These are phyloP conservation scores for Magallana angulata DNA, from an alignment of 1,140 invertebrate species.

Conservation along the genomic window DNA sequence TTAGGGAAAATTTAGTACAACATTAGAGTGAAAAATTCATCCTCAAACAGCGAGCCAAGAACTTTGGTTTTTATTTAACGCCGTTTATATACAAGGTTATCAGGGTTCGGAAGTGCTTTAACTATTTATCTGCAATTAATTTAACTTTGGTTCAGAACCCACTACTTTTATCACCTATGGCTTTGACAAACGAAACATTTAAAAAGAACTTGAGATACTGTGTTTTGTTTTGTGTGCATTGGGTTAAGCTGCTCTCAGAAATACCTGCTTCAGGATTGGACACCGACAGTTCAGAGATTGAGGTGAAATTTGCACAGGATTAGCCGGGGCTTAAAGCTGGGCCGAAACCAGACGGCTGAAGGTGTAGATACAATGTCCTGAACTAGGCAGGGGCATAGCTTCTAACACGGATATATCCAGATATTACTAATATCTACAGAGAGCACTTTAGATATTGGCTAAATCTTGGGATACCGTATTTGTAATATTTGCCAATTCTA, in stretches of 20 bases:
- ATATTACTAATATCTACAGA: background rate
- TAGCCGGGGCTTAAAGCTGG: background rate
- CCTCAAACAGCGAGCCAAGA: background rate
- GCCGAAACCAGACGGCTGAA: background rate
- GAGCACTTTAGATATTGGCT: background rate
- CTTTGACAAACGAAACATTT: constrained; percentile 6
- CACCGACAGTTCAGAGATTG: background rate
- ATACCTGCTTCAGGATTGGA: background rate
- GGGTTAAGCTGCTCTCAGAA: constrained; percentile 23
- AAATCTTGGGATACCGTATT: background rate
- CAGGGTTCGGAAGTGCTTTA: background rate
- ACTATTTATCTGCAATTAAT: constrained; percentile 26
- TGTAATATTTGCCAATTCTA: background rate
- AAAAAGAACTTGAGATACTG: background rate
- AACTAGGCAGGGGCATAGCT: background rate
- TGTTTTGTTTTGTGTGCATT: background rate
- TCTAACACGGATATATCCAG: background rate
- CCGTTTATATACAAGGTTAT: constrained; percentile 16
- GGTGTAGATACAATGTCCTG: background rate
- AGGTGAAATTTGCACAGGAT: background rate
- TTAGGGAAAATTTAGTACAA: constrained; percentile 1
- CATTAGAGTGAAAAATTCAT: constrained; percentile 6
- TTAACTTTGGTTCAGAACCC: background rate
- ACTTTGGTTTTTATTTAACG: constrained; percentile 25
- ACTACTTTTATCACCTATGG: background rate